Percentiles rank a stretch among this genome's conserved stretches.
Evolutionary conservation across 1,140 invertebrate species (phyloP).

Genomic region (Popillia japonica): DNA sequence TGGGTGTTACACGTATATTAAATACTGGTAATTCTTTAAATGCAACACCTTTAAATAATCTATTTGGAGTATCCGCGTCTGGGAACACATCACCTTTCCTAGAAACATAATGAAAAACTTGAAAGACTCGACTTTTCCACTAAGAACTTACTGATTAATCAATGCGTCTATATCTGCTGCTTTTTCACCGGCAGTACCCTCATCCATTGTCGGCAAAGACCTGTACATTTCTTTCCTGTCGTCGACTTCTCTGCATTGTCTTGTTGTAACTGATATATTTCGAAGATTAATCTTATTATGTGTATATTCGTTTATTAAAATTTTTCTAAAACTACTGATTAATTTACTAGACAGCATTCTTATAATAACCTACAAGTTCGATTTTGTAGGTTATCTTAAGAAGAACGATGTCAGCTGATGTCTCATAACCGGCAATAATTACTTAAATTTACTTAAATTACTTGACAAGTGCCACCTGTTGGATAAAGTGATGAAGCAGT

Average conservation of each 20-base stretch:
- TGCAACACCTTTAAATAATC: conserved; percentile 78
- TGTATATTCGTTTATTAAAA: neutral
- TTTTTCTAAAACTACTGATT: neutral
- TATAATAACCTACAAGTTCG: neutral
- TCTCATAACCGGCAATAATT: neutral
- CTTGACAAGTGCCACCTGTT: neutral
- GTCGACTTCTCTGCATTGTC: conserved; percentile 59
- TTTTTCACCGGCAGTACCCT: conserved; percentile 75
- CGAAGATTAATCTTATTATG: neutral
- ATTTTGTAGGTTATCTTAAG: conserved; percentile 15
- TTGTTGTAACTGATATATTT: conserved; percentile 1
- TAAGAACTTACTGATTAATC: conserved; percentile 55
- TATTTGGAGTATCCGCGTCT: conserved; percentile 72
- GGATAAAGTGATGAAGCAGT: too few relatives aligned
- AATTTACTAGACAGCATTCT: neutral
- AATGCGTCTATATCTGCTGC: conserved; percentile 67
- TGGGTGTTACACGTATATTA: conserved; percentile 80
- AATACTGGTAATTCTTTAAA: conserved; percentile 84
- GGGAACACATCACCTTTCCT: conserved; percentile 79
- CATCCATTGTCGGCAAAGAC: conserved; percentile 67
- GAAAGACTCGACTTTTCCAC: neutral
- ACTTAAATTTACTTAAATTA: too few relatives aligned
- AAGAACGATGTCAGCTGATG: neutral
- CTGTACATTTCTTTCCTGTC: conserved; percentile 67
- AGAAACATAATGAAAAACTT: conserved; percentile 48